Conservation (phyloP, 2,797 vertebrate species). For the Forpus xanthops region DNA sequence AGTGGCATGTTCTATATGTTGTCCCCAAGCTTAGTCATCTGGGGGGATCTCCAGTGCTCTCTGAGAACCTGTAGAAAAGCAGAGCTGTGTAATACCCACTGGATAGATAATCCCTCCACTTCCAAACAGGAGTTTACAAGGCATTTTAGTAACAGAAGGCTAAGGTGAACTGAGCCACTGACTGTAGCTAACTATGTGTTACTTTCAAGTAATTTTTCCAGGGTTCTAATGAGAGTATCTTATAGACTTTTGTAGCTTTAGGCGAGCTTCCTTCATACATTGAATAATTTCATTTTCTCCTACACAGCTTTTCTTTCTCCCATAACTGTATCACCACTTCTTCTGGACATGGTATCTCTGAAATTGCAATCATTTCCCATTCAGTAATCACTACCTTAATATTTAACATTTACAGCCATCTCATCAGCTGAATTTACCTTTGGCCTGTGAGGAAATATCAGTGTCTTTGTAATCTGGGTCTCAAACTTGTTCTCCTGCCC, state of each 20-base stretch:
- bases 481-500: background rate
- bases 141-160: background rate
- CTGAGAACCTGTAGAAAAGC: background rate
- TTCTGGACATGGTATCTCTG: background rate
- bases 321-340: background rate
- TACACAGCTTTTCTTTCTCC: background rate
- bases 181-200: background rate
- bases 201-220: background rate
- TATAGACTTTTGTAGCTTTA: background rate
- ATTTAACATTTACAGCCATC: background rate
- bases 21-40: background rate
- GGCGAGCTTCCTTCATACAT: background rate
- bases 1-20: background rate
- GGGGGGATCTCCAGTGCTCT: background rate
- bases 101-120: background rate
- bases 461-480: background rate
- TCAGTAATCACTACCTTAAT: background rate
- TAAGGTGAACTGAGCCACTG: background rate
- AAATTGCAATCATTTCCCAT: background rate
- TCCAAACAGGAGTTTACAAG: background rate
- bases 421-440: background rate
- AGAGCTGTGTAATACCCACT: background rate
- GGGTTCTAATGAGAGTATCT: background rate
- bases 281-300: background rate
- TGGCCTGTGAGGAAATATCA: accelerated